Base-by-base conservation (phyloP, 2,797 vertebrate species). In the Tenualosa thibaudeaui region DNA sequence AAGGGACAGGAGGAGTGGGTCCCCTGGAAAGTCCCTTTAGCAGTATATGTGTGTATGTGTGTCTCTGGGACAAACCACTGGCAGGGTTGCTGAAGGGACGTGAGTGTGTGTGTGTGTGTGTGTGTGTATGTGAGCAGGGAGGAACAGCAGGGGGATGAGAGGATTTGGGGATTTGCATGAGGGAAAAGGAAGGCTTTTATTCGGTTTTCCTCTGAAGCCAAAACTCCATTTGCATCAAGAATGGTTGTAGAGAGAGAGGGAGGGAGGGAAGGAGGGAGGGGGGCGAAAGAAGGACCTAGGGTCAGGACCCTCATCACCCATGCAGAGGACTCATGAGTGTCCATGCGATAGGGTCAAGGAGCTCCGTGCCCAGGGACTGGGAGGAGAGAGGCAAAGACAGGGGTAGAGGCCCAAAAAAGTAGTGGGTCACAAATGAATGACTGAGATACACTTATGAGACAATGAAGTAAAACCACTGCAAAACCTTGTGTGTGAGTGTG, bases 151-250 rank as follows among this genome's bases (percentile, higher is more conserved):
- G 31, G 49, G 56, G 53, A 51, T 6, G 78, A 37, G 24, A 26
- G 83, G 85, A 90, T 90, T 90, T 90, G 86, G 19, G 83, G 85
- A 90, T 90, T 90, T 90, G 86, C 88, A 91, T 90, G 89, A 82
- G 89, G 87, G 86, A 88, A 89, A 87, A 89, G 88, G 82, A 87
- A 89, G 85, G 83, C 89, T 90, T 91, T 90, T 86, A 91, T 90
- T 88, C 87, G 81, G 75, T 50, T 85, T 85, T 85, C 82, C 40
- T 49, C 54, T 81, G 84, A 87, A 46, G 71, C 71, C 46, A 78
- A 40, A 78, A 65, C 24, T 19, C 84, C 82, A 40, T 75, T 68
- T 86, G 71, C 75, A 88, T 83, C 85, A 85, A 68, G 26, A 58
- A 87, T 65, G 78, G 82, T 75, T 81, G 43, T 40, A 37, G 84